Conservation (phyloP, 2,113 vertebrate genomes). For the Blennius ocellaris region DNA sequence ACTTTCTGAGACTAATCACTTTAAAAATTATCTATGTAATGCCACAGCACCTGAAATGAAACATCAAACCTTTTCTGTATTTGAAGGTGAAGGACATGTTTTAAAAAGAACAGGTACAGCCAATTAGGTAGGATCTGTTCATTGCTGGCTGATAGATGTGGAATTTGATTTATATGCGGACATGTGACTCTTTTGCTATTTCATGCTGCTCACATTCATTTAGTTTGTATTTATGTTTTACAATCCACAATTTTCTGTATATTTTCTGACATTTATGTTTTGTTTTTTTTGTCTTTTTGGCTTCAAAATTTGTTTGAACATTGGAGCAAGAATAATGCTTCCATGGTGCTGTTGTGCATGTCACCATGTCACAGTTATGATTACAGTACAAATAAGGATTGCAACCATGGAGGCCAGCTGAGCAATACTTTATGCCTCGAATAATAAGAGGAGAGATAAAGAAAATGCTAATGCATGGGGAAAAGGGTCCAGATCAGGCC, state of each 20-base stretch:
- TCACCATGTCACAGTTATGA: conserved; percentile 13
- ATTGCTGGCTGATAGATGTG: not conserved
- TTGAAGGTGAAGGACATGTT: not conserved
- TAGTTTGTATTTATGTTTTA: not conserved
- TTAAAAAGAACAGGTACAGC: not conserved
- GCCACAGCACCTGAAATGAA: conserved; percentile 21
- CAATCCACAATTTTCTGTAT: conserved; percentile 7
- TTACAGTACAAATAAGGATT: conserved; percentile 3
- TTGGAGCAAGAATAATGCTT: conserved; percentile 33
- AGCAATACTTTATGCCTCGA: conserved; percentile 22
- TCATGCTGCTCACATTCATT: conserved; percentile 8
- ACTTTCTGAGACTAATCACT: conserved; percentile 28
- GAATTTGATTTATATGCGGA: conserved; percentile 13
- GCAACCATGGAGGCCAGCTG: not conserved
- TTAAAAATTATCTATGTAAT: conserved; percentile 23
- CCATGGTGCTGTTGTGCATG: conserved; percentile 4
- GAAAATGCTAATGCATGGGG: not conserved
- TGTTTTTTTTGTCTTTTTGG: not conserved
- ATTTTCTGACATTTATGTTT: not conserved
- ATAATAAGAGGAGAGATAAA: conserved; percentile 1
- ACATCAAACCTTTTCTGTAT: conserved; percentile 10
- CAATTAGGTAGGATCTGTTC: not conserved
- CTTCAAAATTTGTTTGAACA: conserved; percentile 3
- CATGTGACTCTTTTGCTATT: not conserved
- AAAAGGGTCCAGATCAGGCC: conserved; percentile 27